Evolutionary conservation across 2,113 vertebrate genomes (phyloP).

Genomic region (Halcyon senegalensis): DNA sequence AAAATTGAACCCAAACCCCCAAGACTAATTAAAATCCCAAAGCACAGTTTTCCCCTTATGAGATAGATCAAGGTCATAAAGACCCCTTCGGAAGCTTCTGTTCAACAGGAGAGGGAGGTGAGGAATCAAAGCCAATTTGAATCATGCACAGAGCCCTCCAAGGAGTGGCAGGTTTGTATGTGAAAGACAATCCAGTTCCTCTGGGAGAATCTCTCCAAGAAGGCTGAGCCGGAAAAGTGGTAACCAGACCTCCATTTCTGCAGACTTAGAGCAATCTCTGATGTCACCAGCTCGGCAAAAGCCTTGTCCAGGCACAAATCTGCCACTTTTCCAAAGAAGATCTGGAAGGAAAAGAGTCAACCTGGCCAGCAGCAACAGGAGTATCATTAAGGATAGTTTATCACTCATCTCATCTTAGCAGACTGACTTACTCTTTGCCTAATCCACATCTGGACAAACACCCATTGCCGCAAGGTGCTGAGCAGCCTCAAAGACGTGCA

Average conservation of each 20-base stretch:
- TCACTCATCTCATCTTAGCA: not conserved
- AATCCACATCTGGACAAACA: not conserved
- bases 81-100: not conserved
- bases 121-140: not conserved
- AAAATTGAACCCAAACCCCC: not conserved
- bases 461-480: accelerated
- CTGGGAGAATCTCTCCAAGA: not conserved
- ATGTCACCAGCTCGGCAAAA: not conserved
- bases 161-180: not conserved
- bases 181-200: not conserved
- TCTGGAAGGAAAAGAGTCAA: not conserved
- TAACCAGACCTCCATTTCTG: accelerated
- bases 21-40: not conserved
- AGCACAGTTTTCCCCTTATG: not conserved
- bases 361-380: not conserved
- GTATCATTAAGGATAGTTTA: not conserved
- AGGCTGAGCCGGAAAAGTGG: not conserved
- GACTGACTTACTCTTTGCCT: not conserved
- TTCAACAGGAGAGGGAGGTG: not conserved
- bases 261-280: not conserved
- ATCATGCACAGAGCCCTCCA: not conserved
- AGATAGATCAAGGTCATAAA: not conserved
- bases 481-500: not conserved
- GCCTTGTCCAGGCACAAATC: not conserved
- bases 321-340: not conserved